A percentile compares a stretch with the other conserved stretches of the same genome.
These are phyloP conservation scores for Psettodes erumei DNA, from an alignment of 2,113 vertebrate genomes.

Conservation along the genomic window DNA sequence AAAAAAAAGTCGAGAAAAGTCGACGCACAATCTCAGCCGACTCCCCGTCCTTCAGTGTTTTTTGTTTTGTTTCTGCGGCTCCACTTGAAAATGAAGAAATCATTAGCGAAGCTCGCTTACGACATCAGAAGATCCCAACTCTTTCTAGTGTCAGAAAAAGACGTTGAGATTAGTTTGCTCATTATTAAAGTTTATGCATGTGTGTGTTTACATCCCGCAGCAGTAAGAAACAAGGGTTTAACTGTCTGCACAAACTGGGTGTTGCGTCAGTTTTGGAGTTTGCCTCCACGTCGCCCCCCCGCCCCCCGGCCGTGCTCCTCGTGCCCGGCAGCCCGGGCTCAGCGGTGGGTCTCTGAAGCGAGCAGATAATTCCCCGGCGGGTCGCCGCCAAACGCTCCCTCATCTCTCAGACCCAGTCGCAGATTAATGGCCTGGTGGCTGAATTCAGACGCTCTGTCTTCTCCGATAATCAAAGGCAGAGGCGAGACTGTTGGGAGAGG, in stretches of 20 bases:
- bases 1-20: too few species aligned
- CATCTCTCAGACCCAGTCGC: conserved; percentile 51
- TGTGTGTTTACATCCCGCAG: neutral
- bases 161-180: neutral
- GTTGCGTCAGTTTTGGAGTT: conserved; percentile 34
- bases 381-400: conserved; percentile 39
- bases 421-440: conserved; percentile 70
- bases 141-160: neutral
- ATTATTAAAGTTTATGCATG: neutral
- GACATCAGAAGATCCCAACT: neutral
- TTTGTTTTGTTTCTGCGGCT: neutral
- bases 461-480: conserved; percentile 65
- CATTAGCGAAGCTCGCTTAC: neutral
- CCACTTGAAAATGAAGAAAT: neutral
- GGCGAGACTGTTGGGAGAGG: conserved; percentile 7
- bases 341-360: conserved; percentile 50
- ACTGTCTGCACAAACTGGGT: neutral
- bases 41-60: too few species aligned
- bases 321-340: conserved; percentile 22
- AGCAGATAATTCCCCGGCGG: conserved; percentile 57
- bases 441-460: conserved; percentile 58
- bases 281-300: conserved; percentile 44
- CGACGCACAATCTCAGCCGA: too few species aligned
- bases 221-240: neutral
- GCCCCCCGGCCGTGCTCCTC: too few species aligned